A percentile compares a stretch with the other conserved stretches of the same genome.
These are phyloP conservation scores for Antedon mediterranea DNA, from an alignment of 53 echinoderm and acorn worm species.

Conservation along the genomic window DNA sequence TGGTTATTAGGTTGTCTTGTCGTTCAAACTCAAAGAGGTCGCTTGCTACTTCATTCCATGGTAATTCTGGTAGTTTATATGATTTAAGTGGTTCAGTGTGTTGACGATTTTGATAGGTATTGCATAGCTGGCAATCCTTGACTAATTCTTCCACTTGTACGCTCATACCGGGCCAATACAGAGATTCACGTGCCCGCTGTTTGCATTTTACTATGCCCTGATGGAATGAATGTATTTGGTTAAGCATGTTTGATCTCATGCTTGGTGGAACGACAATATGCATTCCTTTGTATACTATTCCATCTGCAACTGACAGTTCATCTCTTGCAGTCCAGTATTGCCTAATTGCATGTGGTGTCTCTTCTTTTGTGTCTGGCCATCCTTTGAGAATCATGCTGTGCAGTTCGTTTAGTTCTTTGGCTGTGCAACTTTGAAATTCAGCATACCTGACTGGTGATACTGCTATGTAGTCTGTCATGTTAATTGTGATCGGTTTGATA, in stretches of 20 bases:
- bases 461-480: constrained; percentile 32
- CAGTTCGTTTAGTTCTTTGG: constrained; percentile 36
- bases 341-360: constrained; percentile 24
- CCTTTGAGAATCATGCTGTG: constrained; percentile 29
- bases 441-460: constrained; percentile 14
- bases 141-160: too few relatives aligned
- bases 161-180: too few relatives aligned
- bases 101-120: too few relatives aligned
- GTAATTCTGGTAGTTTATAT: too few relatives aligned
- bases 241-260: constrained; percentile 25
- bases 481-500: constrained; percentile 19
- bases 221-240: constrained; percentile 21
- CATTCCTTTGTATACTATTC: constrained; percentile 53
- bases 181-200: too few relatives aligned
- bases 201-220: constrained; percentile 37
- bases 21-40: too few relatives aligned
- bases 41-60: too few relatives aligned
- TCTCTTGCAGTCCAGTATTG: constrained; percentile 35
- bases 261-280: constrained; percentile 39
- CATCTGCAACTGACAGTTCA: constrained; percentile 34
- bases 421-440: constrained; percentile 21
- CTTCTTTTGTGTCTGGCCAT: constrained; percentile 46
- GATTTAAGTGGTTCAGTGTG: too few relatives aligned
- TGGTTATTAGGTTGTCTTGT: constrained; percentile 2
- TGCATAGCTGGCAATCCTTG: too few relatives aligned